Percentiles rank a stretch among this genome's conserved stretches.
These are phyloP conservation scores for Harpagifer antarcticus DNA, from an alignment of 2,797 vertebrate species.

Conservation along the genomic window DNA sequence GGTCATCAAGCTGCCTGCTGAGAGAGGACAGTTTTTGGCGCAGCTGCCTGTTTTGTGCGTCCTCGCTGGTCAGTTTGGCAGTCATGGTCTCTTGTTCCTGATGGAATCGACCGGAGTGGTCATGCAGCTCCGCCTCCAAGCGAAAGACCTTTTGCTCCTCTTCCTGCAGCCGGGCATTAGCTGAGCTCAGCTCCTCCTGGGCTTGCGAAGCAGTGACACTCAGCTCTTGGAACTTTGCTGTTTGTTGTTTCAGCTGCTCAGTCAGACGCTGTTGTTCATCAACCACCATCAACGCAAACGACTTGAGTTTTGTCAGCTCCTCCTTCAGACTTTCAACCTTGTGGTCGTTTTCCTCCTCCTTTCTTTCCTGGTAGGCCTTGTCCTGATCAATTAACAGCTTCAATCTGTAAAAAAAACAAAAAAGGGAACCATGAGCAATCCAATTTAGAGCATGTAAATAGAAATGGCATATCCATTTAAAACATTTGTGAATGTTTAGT, in stretches of 20 bases:
- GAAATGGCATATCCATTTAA: not conserved
- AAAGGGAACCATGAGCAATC: not conserved
- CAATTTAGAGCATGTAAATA: constrained; percentile 1
- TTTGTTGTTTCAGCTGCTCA: constrained; percentile 90
- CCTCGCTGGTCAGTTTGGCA: constrained; percentile 93
- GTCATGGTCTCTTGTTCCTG: constrained; percentile 92
- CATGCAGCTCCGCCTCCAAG: constrained; percentile 88
- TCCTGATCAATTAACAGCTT: constrained; percentile 95
- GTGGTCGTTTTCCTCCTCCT: constrained; percentile 90
- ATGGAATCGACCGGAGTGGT: constrained; percentile 83
- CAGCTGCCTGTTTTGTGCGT: constrained; percentile 93
- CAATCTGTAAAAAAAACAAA: constrained; percentile 82
- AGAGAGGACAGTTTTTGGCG: constrained; percentile 91
- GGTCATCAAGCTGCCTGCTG: constrained; percentile 92
- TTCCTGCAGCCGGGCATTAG: constrained; percentile 87
- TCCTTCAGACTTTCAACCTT: constrained; percentile 90
- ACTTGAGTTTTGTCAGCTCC: constrained; percentile 95
- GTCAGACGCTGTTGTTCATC: constrained; percentile 95
- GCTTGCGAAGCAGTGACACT: constrained; percentile 84
- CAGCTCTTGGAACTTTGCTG: constrained; percentile 89
- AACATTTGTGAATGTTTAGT: not conserved
- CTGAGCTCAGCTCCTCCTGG: constrained; percentile 88
- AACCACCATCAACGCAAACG: constrained; percentile 96
- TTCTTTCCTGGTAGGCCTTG: constrained; percentile 89
- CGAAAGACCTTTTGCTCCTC: constrained; percentile 89